Percentiles rank a stretch among this genome's conserved stretches.
These are phyloP conservation scores for Parapristionchus giblindavisi DNA, from an alignment of 2,888 invertebrate genomes.

Conservation along the genomic window DNA sequence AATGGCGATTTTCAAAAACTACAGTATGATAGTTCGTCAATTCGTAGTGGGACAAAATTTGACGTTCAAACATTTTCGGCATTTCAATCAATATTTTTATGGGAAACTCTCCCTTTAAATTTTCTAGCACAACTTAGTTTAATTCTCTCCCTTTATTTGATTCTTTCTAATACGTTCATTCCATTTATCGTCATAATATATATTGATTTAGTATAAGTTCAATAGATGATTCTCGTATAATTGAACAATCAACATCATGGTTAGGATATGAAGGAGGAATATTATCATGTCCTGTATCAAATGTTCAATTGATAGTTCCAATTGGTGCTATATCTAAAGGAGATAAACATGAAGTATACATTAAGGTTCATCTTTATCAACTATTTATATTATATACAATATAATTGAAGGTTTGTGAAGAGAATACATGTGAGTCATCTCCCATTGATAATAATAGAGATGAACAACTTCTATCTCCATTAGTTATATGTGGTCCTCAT, in stretches of 20 bases:
- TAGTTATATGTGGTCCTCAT: conserved; percentile 96
- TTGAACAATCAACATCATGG: conserved; percentile 51
- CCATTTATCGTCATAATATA: no score
- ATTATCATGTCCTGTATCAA: conserved; percentile 86
- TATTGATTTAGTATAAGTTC: neutral
- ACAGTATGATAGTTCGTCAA: no score
- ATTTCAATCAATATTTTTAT: no score
- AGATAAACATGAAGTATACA: conserved; percentile 88
- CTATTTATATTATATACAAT: neutral
- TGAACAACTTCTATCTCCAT: conserved; percentile 90
- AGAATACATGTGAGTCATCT: conserved; percentile 74
- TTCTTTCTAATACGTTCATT: no score
- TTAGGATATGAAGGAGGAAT: conserved; percentile 77
- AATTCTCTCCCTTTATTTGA: no score
- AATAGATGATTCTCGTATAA: conserved; percentile 50
- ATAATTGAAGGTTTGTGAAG: conserved; percentile 26
- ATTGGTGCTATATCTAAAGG: conserved; percentile 85
- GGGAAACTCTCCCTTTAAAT: no score
- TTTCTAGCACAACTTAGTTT: no score
- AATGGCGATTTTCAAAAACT: no score
- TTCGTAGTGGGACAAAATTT: no score
- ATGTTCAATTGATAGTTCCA: conserved; percentile 88
- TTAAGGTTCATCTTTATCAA: conserved; percentile 75
- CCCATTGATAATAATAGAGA: conserved; percentile 90
- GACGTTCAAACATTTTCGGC: no score